A percentile compares a stretch with the other conserved stretches of the same genome.
phyloP scores from a whole-genome alignment of 2,888 invertebrate species.

The Eupeodes latifasciatus region DNA sequence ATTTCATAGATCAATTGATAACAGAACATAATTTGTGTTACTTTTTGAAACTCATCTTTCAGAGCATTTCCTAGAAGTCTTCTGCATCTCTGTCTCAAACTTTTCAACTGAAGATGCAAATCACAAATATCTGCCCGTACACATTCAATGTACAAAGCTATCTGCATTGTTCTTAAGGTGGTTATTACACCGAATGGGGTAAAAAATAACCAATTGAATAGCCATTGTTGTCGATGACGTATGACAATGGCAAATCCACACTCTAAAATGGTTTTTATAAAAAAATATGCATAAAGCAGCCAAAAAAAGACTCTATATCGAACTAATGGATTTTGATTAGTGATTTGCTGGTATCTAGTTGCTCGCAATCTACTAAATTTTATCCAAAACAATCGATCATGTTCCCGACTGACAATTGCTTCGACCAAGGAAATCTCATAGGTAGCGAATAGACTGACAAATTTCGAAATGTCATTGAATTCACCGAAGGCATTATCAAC shows the following conservation, averaged over 20 bases:
- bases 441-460: not conserved
- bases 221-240: constrained; percentile 22
- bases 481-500: constrained; percentile 8
- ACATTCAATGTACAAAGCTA: constrained; percentile 27
- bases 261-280: constrained; percentile 17
- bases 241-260: not conserved
- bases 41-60: not conserved
- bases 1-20: constrained; percentile 43
- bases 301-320: constrained; percentile 24
- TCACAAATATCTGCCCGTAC: constrained; percentile 29
- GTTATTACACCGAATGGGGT: constrained; percentile 19
- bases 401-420: constrained; percentile 11
- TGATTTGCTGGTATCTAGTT: not conserved
- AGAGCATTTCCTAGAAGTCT: constrained; percentile 32
- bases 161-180: constrained; percentile 2
- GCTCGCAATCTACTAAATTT: constrained; percentile 12
- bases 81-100: constrained; percentile 25
- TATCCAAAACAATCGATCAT: constrained; percentile 41
- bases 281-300: constrained; percentile 21
- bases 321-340: not conserved
- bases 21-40: constrained; percentile 4
- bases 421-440: constrained; percentile 22
- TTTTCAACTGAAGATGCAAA: constrained; percentile 3
- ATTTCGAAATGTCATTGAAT: constrained; percentile 35
- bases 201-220: constrained; percentile 26